Evolutionary conservation across 2,888 invertebrate species (phyloP).

Genomic region (Crioceris asparagi): DNA sequence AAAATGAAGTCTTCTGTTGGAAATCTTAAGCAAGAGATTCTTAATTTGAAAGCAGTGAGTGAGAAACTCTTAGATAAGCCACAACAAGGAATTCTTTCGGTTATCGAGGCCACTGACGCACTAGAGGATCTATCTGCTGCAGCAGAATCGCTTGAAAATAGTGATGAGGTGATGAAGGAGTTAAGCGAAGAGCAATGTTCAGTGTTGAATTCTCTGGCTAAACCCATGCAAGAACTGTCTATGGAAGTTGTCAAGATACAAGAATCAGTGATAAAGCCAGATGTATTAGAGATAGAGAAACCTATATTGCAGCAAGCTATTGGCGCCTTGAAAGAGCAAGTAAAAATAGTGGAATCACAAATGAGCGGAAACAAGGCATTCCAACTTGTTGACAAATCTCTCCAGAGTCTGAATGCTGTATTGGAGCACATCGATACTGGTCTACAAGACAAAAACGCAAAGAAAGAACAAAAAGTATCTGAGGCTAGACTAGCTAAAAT

Average conservation of each 20-base stretch:
- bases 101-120: conserved; percentile 15
- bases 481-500: conserved; percentile 15
- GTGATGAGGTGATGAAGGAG: background rate
- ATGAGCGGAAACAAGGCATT: conserved; percentile 4
- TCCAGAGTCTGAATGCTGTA: background rate
- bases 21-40: too few species aligned
- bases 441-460: background rate
- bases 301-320: conserved; percentile 11
- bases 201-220: conserved; percentile 1
- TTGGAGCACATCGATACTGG: conserved; percentile 4
- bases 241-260: conserved; percentile 6
- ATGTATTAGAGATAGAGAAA: conserved; percentile 12
- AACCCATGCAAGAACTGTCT: conserved; percentile 14
- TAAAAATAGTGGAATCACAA: background rate
- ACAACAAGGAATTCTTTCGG: conserved; percentile 20
- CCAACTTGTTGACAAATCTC: background rate
- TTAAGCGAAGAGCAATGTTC: conserved; percentile 3
- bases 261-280: conserved; percentile 9
- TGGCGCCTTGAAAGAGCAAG: background rate
- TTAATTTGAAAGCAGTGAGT: conserved; percentile 10
- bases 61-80: conserved; percentile 11
- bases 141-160: background rate
- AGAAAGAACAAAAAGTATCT: conserved; percentile 9
- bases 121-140: conserved; percentile 4
- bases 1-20: too few species aligned